A percentile compares a stretch with the other conserved stretches of the same genome.
Evolutionary conservation across 2,888 invertebrate genomes (phyloP).

Genomic region (Anaspis maculata): DNA sequence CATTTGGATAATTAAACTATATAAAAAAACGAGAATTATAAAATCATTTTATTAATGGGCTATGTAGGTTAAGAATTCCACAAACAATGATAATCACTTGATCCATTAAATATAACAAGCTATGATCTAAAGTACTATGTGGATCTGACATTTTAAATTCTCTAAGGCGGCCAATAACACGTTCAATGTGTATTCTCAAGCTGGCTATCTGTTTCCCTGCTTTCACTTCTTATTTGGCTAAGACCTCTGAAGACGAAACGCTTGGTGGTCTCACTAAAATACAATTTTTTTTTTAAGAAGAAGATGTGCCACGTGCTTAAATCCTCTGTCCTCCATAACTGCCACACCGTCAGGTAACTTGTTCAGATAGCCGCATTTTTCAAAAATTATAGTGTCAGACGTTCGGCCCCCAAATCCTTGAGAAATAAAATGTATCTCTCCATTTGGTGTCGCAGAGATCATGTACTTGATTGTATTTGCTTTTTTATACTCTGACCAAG

Average conservation of each 20-base stretch:
- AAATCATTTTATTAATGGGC: neutral
- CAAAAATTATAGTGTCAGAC: neutral
- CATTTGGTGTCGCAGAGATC: constrained; percentile 4
- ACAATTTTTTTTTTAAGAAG: constrained; percentile 7
- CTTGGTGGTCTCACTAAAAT: constrained; percentile 13
- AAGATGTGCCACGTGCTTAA: constrained; percentile 9
- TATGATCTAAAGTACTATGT: constrained; percentile 1
- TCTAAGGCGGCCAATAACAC: constrained; percentile 8
- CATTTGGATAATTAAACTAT: neutral
- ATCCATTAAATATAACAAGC: constrained; percentile 3
- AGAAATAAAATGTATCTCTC: constrained; percentile 1
- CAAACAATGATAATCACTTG: neutral
- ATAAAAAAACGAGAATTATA: too few relatives aligned
- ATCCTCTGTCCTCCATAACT: constrained; percentile 5
- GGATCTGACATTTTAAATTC: constrained; percentile 7
- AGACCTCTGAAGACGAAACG: constrained; percentile 2
- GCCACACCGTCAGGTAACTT: neutral
- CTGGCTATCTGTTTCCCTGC: constrained; percentile 12
- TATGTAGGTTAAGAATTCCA: neutral
- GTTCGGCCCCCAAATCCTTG: constrained; percentile 1
- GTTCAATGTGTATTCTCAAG: constrained; percentile 12
- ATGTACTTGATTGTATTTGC: constrained; percentile 3
- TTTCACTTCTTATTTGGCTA: constrained; percentile 7
- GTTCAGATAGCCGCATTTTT: neutral
- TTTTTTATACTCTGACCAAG: constrained; percentile 4